Percentiles rank a stretch among this genome's conserved stretches.
These are phyloP conservation scores for Thymelicus acteon DNA, from an alignment of 2,888 invertebrate species.

Conservation along the genomic window DNA sequence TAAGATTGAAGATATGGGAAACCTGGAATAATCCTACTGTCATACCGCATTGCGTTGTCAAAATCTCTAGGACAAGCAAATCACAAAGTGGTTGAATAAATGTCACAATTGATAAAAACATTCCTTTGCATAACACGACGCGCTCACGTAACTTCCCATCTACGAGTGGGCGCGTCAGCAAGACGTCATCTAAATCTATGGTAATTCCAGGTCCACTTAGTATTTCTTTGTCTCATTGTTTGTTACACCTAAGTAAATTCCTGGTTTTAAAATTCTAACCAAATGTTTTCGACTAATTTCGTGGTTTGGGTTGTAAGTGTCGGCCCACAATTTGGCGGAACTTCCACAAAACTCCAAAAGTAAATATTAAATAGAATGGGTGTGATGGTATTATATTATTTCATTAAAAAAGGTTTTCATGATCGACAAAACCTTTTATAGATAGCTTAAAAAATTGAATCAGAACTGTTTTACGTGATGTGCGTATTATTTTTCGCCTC, in stretches of 20 bases:
- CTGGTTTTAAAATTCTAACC: constrained; percentile 2
- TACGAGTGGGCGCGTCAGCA: no score
- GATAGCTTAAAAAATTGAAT: constrained; percentile 41
- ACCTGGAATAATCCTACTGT: no score
- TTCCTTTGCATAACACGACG: no score
- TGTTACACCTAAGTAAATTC: constrained; percentile 1
- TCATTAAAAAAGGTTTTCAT: constrained; percentile 34
- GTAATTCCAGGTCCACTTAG: not conserved
- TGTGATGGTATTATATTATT: constrained; percentile 44
- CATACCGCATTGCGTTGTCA: no score
- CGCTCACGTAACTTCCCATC: no score
- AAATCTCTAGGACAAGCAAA: no score
- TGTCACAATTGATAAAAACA: no score
- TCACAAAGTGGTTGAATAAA: no score
- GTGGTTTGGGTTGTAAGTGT: constrained; percentile 13
- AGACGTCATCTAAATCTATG: not conserved
- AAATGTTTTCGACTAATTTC: constrained; percentile 41
- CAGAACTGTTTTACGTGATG: constrained; percentile 43
- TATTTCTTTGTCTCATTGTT: constrained; percentile 27
- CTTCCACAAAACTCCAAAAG: constrained; percentile 47
- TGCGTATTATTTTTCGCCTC: constrained; percentile 49
- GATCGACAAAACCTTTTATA: constrained; percentile 29
- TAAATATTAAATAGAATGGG: constrained; percentile 42
- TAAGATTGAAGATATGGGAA: no score
- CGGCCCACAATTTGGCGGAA: constrained; percentile 50